Conservation (phyloP, 2,888 invertebrate genomes). For the Hirtodrosophila trivittata region DNA sequence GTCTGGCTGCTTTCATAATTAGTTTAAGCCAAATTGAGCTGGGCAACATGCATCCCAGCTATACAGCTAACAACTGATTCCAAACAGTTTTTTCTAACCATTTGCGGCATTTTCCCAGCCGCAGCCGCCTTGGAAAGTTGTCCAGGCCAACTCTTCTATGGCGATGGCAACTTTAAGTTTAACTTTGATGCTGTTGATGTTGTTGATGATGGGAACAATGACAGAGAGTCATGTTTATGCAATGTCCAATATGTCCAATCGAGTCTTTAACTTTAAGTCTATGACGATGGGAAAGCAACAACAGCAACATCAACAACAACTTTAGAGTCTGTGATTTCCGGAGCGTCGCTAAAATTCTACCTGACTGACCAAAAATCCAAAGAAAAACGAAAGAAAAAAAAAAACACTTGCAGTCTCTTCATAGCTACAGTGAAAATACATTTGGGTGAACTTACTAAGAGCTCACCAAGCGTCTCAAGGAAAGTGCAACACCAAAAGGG, state of each 20-base stretch:
- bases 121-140: constrained; percentile 58
- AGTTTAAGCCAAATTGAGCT: constrained; percentile 63
- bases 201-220: constrained; percentile 59
- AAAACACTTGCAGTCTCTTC: too few species aligned
- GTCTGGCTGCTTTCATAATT: constrained; percentile 66
- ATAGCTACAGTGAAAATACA: too few species aligned
- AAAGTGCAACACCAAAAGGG: too few species aligned
- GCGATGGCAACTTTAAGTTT: constrained; percentile 46
- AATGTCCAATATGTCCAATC: constrained; percentile 64
- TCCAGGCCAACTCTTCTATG: constrained; percentile 50
- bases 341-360: constrained; percentile 45
- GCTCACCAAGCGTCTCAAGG: too few species aligned
- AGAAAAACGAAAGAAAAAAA: constrained; percentile 4
- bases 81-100: constrained; percentile 54
- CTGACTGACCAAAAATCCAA: constrained; percentile 24
- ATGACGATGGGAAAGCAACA: constrained; percentile 51
- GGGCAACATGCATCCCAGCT: constrained; percentile 26
- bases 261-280: constrained; percentile 34
- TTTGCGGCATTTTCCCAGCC: constrained; percentile 71
- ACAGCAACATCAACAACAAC: constrained; percentile 25
- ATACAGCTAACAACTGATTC: constrained; percentile 32
- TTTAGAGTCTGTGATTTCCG: constrained; percentile 45
- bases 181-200: constrained; percentile 15
- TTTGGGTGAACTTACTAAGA: too few species aligned
- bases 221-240: constrained; percentile 69